A percentile compares a stretch with the other conserved stretches of the same genome.
These are phyloP conservation scores for Agrochola lota DNA, from an alignment of 2,888 invertebrate genomes.

Conservation along the genomic window DNA sequence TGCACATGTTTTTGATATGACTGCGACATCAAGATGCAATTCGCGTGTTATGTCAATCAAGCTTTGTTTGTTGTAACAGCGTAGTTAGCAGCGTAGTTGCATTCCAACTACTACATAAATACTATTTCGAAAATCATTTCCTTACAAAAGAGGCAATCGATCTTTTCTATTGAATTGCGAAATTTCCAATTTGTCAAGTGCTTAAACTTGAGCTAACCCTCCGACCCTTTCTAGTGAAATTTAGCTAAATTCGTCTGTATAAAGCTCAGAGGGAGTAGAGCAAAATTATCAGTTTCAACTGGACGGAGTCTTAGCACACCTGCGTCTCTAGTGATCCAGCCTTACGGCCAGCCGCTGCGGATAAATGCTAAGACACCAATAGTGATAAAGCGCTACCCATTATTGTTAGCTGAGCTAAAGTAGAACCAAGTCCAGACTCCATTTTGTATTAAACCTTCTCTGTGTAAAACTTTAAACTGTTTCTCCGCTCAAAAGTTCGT, in stretches of 20 bases:
- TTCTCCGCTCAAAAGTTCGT: constrained; percentile 37
- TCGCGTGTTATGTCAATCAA: constrained; percentile 56
- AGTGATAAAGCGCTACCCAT: constrained; percentile 82
- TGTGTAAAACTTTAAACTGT: constrained; percentile 48
- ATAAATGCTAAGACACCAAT: constrained; percentile 78
- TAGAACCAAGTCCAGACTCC: constrained; percentile 69
- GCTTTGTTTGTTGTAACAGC: constrained; percentile 50
- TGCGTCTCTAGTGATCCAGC: constrained; percentile 80
- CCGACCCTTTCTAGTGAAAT: constrained; percentile 65
- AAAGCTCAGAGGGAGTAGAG: constrained; percentile 62
- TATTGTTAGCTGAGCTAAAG: constrained; percentile 78
- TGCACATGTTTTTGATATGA: constrained; percentile 68
- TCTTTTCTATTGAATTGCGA: constrained; percentile 41
- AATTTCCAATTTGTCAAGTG: constrained; percentile 65
- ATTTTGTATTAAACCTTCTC: constrained; percentile 53
- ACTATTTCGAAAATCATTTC: constrained; percentile 27
- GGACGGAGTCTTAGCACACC: constrained; percentile 75
- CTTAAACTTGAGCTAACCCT: constrained; percentile 65
- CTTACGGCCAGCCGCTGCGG: constrained; percentile 77
- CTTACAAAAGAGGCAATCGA: constrained; percentile 26
- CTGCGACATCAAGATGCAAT: constrained; percentile 66
- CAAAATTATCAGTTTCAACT: constrained; percentile 78
- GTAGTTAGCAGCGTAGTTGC: too few relatives aligned
- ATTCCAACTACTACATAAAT: not conserved
- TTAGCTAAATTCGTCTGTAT: constrained; percentile 71